A percentile compares a stretch with the other conserved stretches of the same genome.
Conservation (phyloP, 2,113 vertebrate genomes). For the Copsychus sechellarum region DNA sequence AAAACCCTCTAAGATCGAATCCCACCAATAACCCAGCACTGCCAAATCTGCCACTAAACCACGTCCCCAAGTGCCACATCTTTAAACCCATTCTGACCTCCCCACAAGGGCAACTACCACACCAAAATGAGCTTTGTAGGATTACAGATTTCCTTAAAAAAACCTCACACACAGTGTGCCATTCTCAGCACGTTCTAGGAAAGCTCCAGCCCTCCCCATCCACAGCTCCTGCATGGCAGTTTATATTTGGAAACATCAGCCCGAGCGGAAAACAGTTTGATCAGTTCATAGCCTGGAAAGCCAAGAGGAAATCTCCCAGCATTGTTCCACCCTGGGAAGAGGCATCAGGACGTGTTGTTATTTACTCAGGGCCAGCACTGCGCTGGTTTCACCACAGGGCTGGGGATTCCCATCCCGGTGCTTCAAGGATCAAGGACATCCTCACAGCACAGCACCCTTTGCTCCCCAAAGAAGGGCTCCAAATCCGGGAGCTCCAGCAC, state of each 20-base stretch:
- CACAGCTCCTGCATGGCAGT: neutral
- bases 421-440: neutral
- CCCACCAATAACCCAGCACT: neutral
- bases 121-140: neutral
- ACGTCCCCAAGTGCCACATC: neutral
- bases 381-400: accelerated
- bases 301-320: neutral
- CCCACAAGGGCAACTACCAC: accelerated
- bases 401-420: neutral
- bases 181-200: neutral
- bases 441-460: neutral
- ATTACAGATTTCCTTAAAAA: neutral
- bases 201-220: neutral
- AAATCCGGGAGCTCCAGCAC: accelerated
- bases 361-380: neutral
- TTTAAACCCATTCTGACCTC: neutral
- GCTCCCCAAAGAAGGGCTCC: neutral
- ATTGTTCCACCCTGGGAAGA: neutral
- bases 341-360: neutral
- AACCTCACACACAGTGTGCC: neutral
- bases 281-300: neutral
- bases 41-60: neutral
- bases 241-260: conserved; percentile 18
- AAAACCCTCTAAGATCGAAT: neutral
- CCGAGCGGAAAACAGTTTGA: neutral